Evolutionary conservation across 1,140 invertebrate genomes (phyloP).

Genomic region (Elymnias hypermnestra): DNA sequence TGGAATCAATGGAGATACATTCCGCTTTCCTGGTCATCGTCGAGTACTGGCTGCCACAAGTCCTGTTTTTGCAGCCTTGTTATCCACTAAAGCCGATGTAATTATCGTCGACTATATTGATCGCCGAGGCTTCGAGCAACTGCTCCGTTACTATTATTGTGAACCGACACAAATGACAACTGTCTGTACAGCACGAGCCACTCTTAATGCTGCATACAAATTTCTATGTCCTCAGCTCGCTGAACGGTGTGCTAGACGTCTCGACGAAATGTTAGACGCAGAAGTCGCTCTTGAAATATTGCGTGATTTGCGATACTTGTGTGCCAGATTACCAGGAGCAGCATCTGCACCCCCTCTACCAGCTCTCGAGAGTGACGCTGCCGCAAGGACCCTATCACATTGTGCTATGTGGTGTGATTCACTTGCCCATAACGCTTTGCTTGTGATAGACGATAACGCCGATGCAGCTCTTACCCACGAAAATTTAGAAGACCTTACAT

Average conservation of each 20-base stretch:
- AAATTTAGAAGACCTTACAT: slow-evolving; percentile 80
- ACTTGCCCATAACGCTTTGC: slow-evolving; percentile 78
- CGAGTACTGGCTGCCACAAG: slow-evolving; percentile 80
- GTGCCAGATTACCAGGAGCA: slow-evolving; percentile 58
- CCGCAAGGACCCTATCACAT: slow-evolving; percentile 49
- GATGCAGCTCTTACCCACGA: slow-evolving; percentile 79
- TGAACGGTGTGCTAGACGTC: slow-evolving; percentile 77
- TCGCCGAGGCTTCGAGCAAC: slow-evolving; percentile 81
- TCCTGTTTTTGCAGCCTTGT: slow-evolving; percentile 58
- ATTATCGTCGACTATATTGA: slow-evolving; percentile 78
- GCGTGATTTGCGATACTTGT: slow-evolving; percentile 64
- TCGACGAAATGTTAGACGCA: slow-evolving; percentile 72
- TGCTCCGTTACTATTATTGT: slow-evolving; percentile 81
- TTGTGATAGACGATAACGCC: slow-evolving; percentile 79
- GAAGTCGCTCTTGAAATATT: slow-evolving; percentile 63
- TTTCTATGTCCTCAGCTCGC: slow-evolving; percentile 81
- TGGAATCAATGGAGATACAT: slow-evolving; percentile 77
- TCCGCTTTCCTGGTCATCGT: slow-evolving; percentile 82
- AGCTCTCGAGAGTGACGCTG: slow-evolving; percentile 41
- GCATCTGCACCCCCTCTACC: slow-evolving; percentile 59
- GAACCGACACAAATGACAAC: slow-evolving; percentile 80
- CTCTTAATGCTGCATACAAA: slow-evolving; percentile 82
- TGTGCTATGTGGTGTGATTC: slow-evolving; percentile 75
- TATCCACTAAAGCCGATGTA: slow-evolving; percentile 68
- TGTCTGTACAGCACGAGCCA: slow-evolving; percentile 78